Percentiles rank a stretch among this genome's conserved stretches.
Conservation (phyloP, 2,797 vertebrate species). For the Danio aesculapii region DNA sequence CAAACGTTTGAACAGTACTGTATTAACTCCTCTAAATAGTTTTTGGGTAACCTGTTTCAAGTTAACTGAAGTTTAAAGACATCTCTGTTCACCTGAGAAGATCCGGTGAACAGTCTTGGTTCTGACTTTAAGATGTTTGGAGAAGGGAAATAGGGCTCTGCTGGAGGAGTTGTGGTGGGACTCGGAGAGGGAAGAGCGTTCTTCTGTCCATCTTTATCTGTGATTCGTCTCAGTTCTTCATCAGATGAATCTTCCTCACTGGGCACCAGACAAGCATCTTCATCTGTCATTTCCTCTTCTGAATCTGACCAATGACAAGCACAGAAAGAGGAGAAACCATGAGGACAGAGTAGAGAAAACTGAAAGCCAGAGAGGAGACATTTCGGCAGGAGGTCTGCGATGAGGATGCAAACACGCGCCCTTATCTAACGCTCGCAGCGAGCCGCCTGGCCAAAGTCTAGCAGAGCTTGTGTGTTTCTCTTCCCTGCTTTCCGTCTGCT, state of each 20-base stretch:
- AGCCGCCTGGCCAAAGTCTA: constrained; percentile 31
- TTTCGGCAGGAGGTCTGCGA: neutral
- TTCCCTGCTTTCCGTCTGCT: constrained; percentile 24
- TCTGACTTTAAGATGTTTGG: constrained; percentile 21
- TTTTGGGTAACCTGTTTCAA: neutral
- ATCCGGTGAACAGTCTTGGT: constrained; percentile 60
- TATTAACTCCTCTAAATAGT: neutral
- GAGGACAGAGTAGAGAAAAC: constrained; percentile 28
- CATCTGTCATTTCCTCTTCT: constrained; percentile 68
- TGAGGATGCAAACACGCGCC: constrained; percentile 30
- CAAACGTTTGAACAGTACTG: too few species aligned
- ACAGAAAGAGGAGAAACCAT: neutral
- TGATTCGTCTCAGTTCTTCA: constrained; percentile 62
- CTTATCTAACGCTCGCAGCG: constrained; percentile 46
- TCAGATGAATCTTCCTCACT: constrained; percentile 68
- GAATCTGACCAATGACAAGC: constrained; percentile 63
- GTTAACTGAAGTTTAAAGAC: neutral
- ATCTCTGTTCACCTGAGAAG: constrained; percentile 65
- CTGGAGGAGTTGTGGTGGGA: neutral
- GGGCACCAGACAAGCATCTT: constrained; percentile 62
- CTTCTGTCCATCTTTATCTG: constrained; percentile 41
- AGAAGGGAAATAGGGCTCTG: constrained; percentile 24
- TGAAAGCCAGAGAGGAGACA: neutral
- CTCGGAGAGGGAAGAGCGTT: constrained; percentile 34
- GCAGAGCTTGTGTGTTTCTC: constrained; percentile 33